phyloP scores from a whole-genome alignment of 2,113 vertebrate genomes.

The Colaptes auratus region DNA sequence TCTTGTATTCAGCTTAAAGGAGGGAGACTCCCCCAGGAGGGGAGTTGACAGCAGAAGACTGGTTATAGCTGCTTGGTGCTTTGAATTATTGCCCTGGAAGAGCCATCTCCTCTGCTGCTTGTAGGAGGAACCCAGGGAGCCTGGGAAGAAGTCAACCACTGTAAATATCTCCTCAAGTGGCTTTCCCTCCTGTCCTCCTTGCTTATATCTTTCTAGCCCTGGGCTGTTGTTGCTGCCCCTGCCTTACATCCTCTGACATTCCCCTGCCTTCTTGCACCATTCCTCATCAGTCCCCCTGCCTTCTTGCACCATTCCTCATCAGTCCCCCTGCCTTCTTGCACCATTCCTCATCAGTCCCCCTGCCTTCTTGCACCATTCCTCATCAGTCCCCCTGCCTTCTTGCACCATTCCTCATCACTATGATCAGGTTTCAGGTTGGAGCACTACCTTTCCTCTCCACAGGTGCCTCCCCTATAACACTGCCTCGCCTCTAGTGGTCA shows the following conservation, averaged over 20 bases:
- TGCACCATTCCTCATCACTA: accelerated
- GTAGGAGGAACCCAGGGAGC: background rate
- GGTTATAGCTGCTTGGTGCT: conserved; percentile 16
- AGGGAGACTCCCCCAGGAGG: conserved; percentile 3
- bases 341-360: accelerated
- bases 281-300: no score
- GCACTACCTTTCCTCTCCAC: background rate
- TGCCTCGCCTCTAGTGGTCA: background rate
- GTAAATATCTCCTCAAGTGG: conserved; percentile 7
- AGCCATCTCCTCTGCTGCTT: background rate
- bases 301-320: accelerated
- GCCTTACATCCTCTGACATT: background rate
- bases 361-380: background rate
- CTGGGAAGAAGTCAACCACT: background rate
- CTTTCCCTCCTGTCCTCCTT: background rate
- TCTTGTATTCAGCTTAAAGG: conserved; percentile 13
- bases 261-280: accelerated
- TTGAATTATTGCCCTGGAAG: background rate
- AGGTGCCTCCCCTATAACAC: background rate
- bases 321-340: no score
- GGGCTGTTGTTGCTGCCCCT: background rate
- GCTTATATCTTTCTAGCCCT: background rate
- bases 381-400: background rate
- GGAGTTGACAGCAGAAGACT: conserved; percentile 22
- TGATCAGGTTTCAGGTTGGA: background rate